These are phyloP conservation scores for Ichneumon xanthorius DNA, from an alignment of 2,888 invertebrate genomes.

Conservation along the genomic window DNA sequence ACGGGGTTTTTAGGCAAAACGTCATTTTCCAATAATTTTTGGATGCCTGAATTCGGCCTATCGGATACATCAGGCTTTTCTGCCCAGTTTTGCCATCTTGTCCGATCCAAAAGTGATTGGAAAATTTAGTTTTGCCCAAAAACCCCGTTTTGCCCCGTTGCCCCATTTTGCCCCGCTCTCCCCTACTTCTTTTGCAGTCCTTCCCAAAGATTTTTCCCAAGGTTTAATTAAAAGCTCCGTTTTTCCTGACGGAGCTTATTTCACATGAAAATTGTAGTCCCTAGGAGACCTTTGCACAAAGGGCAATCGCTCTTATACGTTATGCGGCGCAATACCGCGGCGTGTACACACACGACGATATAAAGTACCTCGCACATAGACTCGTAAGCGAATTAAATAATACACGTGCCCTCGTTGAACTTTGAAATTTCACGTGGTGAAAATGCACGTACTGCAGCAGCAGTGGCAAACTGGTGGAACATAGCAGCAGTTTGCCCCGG, in stretches of 20 bases:
- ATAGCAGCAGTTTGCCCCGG: background rate
- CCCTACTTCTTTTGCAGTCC: background rate
- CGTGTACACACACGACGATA: background rate
- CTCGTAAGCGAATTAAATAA: slow-evolving; percentile 11
- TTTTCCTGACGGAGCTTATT: background rate
- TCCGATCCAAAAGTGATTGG: too few species aligned
- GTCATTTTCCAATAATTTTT: too few species aligned
- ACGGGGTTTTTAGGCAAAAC: too few species aligned
- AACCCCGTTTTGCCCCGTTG: too few species aligned
- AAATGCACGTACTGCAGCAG: background rate
- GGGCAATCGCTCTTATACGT: background rate
- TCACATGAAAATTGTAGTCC: background rate
- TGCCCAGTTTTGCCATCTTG: too few species aligned
- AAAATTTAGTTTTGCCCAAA: too few species aligned
- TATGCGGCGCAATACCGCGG: background rate
- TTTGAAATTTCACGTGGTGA: background rate
- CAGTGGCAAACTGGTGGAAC: background rate
- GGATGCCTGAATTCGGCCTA: too few species aligned
- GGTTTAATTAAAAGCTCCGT: background rate
- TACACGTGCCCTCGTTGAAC: slow-evolving; percentile 10
- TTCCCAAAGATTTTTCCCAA: background rate
- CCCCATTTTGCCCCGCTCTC: too few species aligned
- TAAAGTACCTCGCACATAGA: background rate
- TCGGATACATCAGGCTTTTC: too few species aligned
- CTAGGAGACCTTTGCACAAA: background rate